Conservation (phyloP, 2,797 vertebrate genomes). For the Falco rusticolus region DNA sequence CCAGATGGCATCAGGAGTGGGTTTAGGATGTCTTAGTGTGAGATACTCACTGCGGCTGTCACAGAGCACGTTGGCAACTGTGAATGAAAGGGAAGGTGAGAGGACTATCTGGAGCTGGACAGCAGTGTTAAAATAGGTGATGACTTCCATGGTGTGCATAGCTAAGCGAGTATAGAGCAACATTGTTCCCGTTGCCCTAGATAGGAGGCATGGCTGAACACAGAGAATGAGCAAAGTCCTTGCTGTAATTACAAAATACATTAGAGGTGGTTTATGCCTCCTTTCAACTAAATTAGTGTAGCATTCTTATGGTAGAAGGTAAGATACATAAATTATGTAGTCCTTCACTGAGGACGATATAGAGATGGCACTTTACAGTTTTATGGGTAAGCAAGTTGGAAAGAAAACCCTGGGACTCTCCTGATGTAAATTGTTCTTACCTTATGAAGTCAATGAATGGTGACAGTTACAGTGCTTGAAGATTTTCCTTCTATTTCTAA, state of each 20-base stretch:
- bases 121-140: not conserved
- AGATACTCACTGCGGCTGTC: not conserved
- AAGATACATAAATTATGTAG: not conserved
- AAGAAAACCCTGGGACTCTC: not conserved
- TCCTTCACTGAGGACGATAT: not conserved
- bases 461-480: not conserved
- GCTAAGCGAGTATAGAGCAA: not conserved
- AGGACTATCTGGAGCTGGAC: not conserved
- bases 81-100: not conserved
- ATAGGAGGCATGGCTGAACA: conserved; percentile 12
- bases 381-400: not conserved
- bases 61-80: not conserved
- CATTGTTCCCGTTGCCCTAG: not conserved
- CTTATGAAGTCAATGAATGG: not conserved
- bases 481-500: not conserved
- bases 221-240: conserved; percentile 13
- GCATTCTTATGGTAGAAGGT: not conserved
- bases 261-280: not conserved
- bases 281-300: conserved; percentile 17
- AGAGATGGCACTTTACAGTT: not conserved
- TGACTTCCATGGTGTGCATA: not conserved
- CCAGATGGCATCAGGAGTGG: not conserved
- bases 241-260: not conserved
- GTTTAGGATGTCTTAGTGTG: not conserved
- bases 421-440: not conserved